Conservation (phyloP, 2,888 invertebrate species). For the Tortrix viridana region DNA sequence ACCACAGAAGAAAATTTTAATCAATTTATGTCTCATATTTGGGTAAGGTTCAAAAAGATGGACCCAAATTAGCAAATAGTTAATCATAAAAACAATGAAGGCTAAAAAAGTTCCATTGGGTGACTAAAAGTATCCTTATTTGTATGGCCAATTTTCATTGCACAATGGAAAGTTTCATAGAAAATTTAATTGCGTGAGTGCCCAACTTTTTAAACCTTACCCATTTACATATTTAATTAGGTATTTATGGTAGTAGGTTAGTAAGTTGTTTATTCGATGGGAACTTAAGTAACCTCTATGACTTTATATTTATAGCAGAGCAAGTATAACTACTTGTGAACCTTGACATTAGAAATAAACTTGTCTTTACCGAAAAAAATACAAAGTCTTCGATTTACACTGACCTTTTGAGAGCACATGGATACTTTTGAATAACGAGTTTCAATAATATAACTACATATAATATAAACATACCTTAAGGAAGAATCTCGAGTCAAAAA, state of each 20-base stretch:
- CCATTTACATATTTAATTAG: too few relatives aligned
- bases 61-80: too few relatives aligned
- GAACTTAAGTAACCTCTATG: not conserved
- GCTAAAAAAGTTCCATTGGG: too few relatives aligned
- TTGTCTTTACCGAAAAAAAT: conserved; percentile 23
- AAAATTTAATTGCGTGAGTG: too few relatives aligned
- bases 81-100: too few relatives aligned
- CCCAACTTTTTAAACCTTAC: too few relatives aligned
- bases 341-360: conserved; percentile 61
- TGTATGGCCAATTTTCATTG: too few relatives aligned
- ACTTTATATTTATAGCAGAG: not conserved
- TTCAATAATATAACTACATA: conserved; percentile 37
- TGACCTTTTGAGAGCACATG: not conserved
- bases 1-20: too few relatives aligned
- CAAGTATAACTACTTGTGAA: conserved; percentile 41
- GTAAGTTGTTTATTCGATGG: not conserved
- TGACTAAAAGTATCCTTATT: too few relatives aligned
- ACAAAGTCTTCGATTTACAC: not conserved
- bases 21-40: too few relatives aligned
- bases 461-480: conserved; percentile 54
- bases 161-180: too few relatives aligned
- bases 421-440: conserved; percentile 1
- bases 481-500: conserved; percentile 62
- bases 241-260: not conserved
- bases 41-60: too few relatives aligned